Base-by-base conservation (phyloP, 1,140 invertebrate genomes). In the Zaprionus taronus region DNA sequence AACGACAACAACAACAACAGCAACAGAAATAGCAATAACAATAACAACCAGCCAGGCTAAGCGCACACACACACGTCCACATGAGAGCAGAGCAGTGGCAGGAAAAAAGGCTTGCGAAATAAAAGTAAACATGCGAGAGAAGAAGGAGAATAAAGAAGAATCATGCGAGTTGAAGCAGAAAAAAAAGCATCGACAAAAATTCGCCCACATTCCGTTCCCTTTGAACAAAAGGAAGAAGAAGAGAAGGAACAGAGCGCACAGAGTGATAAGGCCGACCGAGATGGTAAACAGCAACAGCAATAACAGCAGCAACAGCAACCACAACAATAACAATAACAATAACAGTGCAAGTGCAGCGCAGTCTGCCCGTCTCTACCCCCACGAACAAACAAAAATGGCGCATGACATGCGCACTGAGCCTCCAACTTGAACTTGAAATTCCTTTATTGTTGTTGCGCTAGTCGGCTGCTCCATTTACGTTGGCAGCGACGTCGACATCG, bases 341-440 rank as follows among this genome's bases (percentile, higher is more conserved):
- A 76, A 72, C 71, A 83, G 65, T 66, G 53, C 67, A 79, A 90
- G 55, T 78, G 76, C 76, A 78, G 22, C 20, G 49, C 24, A 65
- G 20, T 22, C 49, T 11, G 12, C 26, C 5, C 41, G 12, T n/a
- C 15, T 20, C 15, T 11, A 4, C 34, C 12, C 15, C 3, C 17
- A 14, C 61, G 44, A 26, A 28, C 79, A 80, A 83, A 83, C 76
- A 68, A 83, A 81, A 74, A 83, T 82, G 74, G 74, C 77, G 82
- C 72, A 77, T 58, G 90, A 74, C 90, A 84, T 91, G 90, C 90
- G 90, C 91, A 90, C 69, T 81, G 56, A 22, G 66, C 62, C 26
- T 36, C 34, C 61, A 75, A 90, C 85, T 91, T 91, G 90, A 91
- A 91, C 90, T 91, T 91, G 90, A 91, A 91, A 91, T 82, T 74